A percentile compares a stretch with the other conserved stretches of the same genome.
Conservation (phyloP, 1,140 invertebrate species). For the Ceratina japonica region DNA sequence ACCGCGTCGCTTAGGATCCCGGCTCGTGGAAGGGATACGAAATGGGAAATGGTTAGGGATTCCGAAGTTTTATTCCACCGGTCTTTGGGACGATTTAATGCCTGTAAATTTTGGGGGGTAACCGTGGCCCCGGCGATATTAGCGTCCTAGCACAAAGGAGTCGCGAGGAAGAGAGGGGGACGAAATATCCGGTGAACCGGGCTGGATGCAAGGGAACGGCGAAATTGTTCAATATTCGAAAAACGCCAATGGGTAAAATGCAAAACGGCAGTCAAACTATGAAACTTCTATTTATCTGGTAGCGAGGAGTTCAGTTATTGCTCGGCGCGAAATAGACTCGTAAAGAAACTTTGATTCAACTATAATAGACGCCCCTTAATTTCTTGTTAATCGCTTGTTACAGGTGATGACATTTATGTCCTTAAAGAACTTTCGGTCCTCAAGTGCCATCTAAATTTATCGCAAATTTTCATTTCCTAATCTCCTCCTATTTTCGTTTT, state of each 20-base stretch:
- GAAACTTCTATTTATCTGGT: slow-evolving; percentile 7
- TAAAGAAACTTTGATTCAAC: not conserved
- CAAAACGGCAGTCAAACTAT: slow-evolving; percentile 20
- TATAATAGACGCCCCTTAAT: not conserved
- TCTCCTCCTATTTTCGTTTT: too few relatives aligned
- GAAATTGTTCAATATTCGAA: slow-evolving; percentile 56
- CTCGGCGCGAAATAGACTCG: not conserved
- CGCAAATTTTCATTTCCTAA: too few relatives aligned
- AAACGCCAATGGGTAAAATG: slow-evolving; percentile 39
- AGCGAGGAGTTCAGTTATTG: not conserved
- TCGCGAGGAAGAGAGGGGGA: not conserved
- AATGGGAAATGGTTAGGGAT: slow-evolving; percentile 1
- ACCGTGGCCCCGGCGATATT: slow-evolving; percentile 11
- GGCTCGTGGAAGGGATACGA: not conserved
- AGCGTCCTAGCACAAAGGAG: not conserved
- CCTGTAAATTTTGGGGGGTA: slow-evolving; percentile 42
- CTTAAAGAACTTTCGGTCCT: not conserved
- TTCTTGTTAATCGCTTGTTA: too few relatives aligned
- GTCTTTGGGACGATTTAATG: slow-evolving; percentile 48
- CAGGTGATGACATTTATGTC: too few relatives aligned
- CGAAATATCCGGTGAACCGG: not conserved
- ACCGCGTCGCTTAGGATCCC: slow-evolving; percentile 18
- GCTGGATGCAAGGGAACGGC: not conserved
- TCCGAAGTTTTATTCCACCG: slow-evolving; percentile 49
- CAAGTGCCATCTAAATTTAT: not conserved